Conservation (phyloP, 1,140 invertebrate species). For the Papilio dardanus region DNA sequence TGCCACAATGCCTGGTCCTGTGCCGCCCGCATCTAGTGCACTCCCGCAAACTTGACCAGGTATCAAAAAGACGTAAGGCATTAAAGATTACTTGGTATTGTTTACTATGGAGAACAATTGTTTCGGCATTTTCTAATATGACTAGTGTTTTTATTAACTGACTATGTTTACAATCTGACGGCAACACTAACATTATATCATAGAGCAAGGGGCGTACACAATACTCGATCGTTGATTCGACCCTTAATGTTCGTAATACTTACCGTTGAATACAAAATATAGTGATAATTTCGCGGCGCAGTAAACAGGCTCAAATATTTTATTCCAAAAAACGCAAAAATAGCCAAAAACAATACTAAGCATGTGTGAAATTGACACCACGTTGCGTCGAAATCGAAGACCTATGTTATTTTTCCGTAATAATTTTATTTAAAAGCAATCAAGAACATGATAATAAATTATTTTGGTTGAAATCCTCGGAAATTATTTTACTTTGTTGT, state of each 20-base stretch:
- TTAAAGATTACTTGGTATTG: too few relatives aligned
- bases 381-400: too few relatives aligned
- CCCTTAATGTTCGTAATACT: constrained; percentile 61
- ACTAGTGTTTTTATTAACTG: too few relatives aligned
- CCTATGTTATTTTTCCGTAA: too few relatives aligned
- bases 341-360: not conserved
- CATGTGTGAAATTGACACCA: not conserved
- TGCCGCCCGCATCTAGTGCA: too few relatives aligned
- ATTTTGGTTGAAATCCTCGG: not conserved
- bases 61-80: too few relatives aligned
- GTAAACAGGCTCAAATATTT: not conserved
- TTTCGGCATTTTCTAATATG: too few relatives aligned
- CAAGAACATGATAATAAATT: not conserved
- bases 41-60: too few relatives aligned
- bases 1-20: too few relatives aligned
- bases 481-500: not conserved
- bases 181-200: constrained; percentile 70
- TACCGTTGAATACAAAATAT: constrained; percentile 39
- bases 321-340: not conserved
- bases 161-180: not conserved
- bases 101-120: too few relatives aligned
- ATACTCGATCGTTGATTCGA: constrained; percentile 68
- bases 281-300: not conserved
- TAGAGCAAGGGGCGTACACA: constrained; percentile 62
- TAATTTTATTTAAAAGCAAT: too few relatives aligned